Percentiles rank a stretch among this genome's conserved stretches.
Evolutionary conservation across 2,888 invertebrate genomes (phyloP).

Genomic region (Exephanes ischioxanthus): DNA sequence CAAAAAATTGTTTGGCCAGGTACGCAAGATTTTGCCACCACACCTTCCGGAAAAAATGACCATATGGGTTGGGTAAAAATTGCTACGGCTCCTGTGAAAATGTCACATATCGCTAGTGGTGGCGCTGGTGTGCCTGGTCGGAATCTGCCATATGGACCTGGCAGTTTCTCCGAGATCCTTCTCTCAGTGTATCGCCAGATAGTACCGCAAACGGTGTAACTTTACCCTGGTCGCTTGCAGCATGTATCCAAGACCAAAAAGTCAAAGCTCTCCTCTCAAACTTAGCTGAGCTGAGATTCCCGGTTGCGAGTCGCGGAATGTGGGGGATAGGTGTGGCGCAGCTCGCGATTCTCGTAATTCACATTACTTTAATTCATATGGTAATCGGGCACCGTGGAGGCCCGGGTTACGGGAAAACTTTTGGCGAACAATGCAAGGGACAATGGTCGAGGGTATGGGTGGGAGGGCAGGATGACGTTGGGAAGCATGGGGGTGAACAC

Average conservation of each 20-base stretch:
- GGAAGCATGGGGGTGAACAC: conserved; percentile 76
- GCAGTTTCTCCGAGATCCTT: too few relatives aligned
- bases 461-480: conserved; percentile 21
- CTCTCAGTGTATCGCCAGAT: neutral
- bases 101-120: too few relatives aligned
- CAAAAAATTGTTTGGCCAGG: too few relatives aligned
- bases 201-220: neutral
- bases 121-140: too few relatives aligned
- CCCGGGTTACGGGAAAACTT: conserved; percentile 81
- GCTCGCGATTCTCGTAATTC: conserved; percentile 87
- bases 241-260: conserved; percentile 26
- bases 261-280: conserved; percentile 29
- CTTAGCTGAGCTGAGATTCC: conserved; percentile 55
- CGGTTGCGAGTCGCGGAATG: conserved; percentile 29
- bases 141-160: too few relatives aligned
- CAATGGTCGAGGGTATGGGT: conserved; percentile 76
- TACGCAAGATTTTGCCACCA: too few relatives aligned
- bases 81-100: too few relatives aligned
- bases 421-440: conserved; percentile 82
- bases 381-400: conserved; percentile 87
- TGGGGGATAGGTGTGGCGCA: conserved; percentile 21
- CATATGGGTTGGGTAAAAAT: too few relatives aligned
- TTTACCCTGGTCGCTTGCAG: neutral
- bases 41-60: too few relatives aligned
- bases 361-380: conserved; percentile 93